Evolutionary conservation across 2,888 invertebrate genomes (phyloP).

Genomic region (Drosophila siamana): DNA sequence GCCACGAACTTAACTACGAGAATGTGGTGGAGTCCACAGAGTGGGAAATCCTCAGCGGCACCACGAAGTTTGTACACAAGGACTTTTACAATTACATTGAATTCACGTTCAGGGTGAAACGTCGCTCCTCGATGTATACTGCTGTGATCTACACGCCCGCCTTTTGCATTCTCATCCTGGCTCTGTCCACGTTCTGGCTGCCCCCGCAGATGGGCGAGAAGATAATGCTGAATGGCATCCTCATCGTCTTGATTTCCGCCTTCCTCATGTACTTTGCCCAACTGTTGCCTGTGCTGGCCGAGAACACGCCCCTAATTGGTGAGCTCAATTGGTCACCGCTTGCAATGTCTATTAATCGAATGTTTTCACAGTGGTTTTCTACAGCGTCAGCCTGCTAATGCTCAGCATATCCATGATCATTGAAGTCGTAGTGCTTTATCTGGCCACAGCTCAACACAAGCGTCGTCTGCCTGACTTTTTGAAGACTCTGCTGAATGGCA

Average conservation of each 20-base stretch:
- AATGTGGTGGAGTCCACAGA: slow-evolving; percentile 81
- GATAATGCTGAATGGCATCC: slow-evolving; percentile 87
- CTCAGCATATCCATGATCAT: slow-evolving; percentile 86
- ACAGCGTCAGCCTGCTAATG: slow-evolving; percentile 86
- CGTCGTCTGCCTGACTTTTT: slow-evolving; percentile 85
- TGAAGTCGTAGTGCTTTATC: slow-evolving; percentile 87
- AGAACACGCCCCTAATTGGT: slow-evolving; percentile 86
- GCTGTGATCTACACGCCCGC: slow-evolving; percentile 89
- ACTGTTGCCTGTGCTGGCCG: slow-evolving; percentile 86
- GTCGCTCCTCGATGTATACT: slow-evolving; percentile 88
- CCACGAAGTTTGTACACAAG: slow-evolving; percentile 70
- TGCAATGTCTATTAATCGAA: not conserved
- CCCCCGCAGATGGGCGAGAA: slow-evolving; percentile 89
- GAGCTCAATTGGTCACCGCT: slow-evolving; percentile 42
- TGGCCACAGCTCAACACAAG: slow-evolving; percentile 85
- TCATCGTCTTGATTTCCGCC: slow-evolving; percentile 87
- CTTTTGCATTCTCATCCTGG: slow-evolving; percentile 87
- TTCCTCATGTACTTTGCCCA: slow-evolving; percentile 89
- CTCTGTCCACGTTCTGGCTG: slow-evolving; percentile 88
- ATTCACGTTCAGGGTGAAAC: slow-evolving; percentile 83
- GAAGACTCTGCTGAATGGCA: slow-evolving; percentile 81
- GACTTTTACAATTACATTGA: slow-evolving; percentile 78
- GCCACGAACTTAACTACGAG: slow-evolving; percentile 81
- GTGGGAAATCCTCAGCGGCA: slow-evolving; percentile 83
- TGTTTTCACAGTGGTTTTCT: slow-evolving; percentile 86